Evolutionary conservation across 1,140 invertebrate species (phyloP).

Genomic region (Nymphalis io): DNA sequence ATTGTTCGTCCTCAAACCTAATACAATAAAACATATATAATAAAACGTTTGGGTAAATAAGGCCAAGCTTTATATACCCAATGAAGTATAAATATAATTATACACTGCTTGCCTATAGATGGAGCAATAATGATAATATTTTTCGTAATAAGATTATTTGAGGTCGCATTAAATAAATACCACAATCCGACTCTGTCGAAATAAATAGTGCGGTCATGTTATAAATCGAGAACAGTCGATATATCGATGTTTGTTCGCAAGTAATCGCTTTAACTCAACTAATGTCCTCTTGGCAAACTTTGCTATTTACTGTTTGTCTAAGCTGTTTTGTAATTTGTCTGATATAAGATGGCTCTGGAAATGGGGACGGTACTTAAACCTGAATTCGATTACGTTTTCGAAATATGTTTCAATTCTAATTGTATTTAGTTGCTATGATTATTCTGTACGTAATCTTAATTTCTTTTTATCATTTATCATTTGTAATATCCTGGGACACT

Average conservation of each 20-base stretch:
- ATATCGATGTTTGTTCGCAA: conserved; percentile 28
- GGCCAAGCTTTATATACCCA: too few species aligned
- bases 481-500: too few species aligned
- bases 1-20: too few species aligned
- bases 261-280: conserved; percentile 28
- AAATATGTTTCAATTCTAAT: too few species aligned
- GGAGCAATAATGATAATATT: background rate
- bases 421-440: too few species aligned
- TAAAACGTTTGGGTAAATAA: too few species aligned
- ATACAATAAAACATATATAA: too few species aligned
- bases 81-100: too few species aligned
- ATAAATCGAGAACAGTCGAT: conserved; percentile 29
- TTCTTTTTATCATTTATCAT: too few species aligned
- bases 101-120: background rate
- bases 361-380: too few species aligned
- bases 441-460: too few species aligned
- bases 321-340: conserved; percentile 17
- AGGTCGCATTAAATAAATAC: background rate
- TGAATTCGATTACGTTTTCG: too few species aligned
- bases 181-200: conserved; percentile 18
- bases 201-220: conserved; percentile 27
- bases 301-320: conserved; percentile 24
- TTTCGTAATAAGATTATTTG: background rate
- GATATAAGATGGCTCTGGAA: background rate
- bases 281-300: conserved; percentile 21